Base-by-base conservation (phyloP, 2,113 vertebrate genomes). In the Lagopus muta region DNA sequence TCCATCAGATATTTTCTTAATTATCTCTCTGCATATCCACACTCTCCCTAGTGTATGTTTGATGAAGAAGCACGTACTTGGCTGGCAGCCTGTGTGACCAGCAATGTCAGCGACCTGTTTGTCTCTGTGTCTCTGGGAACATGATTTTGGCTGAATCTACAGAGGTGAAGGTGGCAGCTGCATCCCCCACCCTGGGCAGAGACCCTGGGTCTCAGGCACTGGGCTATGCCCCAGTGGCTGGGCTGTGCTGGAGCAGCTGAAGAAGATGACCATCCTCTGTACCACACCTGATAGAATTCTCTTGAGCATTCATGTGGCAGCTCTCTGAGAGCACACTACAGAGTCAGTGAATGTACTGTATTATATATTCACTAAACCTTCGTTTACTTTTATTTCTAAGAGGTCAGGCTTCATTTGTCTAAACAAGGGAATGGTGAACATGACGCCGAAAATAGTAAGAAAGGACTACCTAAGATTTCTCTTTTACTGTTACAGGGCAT, bases 241-340 rank as follows among this genome's bases (percentile, higher is more conserved):
- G 3, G 8, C 52, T 54, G 52, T 54, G 27, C 15, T 18, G 17
- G 10, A 62, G 34, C 6, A 16, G 15, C 25, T 12, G 17, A 25
- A 40, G 36, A 25, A 40, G 25, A 11, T 7, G 25, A 19, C 36
- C 7, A 8, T 5, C 10, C 16, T 64, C 10, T 64, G 10, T 27
- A 28, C 16, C 61, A 40, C 5, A 8, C 25, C 12, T 64, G 18
- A 11, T 16, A 27, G 25, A 40, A 61, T 11, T 36, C 32, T 72
- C 17, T n/a, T 18, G 4, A 12, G 18, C 1, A 12, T 30, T 40
- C 8, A 7, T 6, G 11, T 22, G 48, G 18, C 4, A 5, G 5
- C 7, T 32, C 5, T 45, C 12, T 50, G 11, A 21, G 47, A 48
- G 21, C 21, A 48, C 10, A 32, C 30, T 45, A 3, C 9, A 64